phyloP scores from a whole-genome alignment of 2,888 invertebrate species.

The Physocephala rufipes region DNA sequence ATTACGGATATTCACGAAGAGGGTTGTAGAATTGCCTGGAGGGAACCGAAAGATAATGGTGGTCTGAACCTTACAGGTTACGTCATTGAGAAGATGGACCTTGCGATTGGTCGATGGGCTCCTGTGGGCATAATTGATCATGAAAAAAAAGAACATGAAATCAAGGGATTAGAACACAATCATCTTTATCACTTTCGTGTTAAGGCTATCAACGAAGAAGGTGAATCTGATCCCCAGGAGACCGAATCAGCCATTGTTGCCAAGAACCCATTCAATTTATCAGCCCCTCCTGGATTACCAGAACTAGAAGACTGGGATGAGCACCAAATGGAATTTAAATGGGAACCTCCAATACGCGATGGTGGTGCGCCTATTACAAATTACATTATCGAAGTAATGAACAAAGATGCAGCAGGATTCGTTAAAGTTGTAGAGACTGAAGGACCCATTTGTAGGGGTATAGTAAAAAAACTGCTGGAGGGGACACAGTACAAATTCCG shows the following conservation, averaged over 20 bases:
- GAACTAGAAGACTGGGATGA: slow-evolving; percentile 92
- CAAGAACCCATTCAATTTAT: slow-evolving; percentile 95
- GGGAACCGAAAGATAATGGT: slow-evolving; percentile 95
- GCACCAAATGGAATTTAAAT: slow-evolving; percentile 87
- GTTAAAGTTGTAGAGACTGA: slow-evolving; percentile 86
- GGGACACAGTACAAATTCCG: slow-evolving; percentile 97
- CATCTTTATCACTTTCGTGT: slow-evolving; percentile 98
- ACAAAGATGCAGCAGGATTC: slow-evolving; percentile 84
- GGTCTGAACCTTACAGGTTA: slow-evolving; percentile 91
- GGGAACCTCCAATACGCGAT: slow-evolving; percentile 89
- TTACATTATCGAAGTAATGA: slow-evolving; percentile 92
- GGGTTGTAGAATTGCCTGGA: slow-evolving; percentile 93
- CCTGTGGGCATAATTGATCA: slow-evolving; percentile 87
- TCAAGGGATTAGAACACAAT: slow-evolving; percentile 89
- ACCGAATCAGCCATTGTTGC: slow-evolving; percentile 89
- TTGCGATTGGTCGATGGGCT: slow-evolving; percentile 85
- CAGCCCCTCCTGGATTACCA: slow-evolving; percentile 88
- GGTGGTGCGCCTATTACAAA: slow-evolving; percentile 94
- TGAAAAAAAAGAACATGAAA: slow-evolving; percentile 81
- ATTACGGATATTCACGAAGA: slow-evolving; percentile 91
- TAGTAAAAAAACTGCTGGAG: slow-evolving; percentile 89
- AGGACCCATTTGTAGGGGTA: slow-evolving; percentile 85
- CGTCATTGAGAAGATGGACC: slow-evolving; percentile 94
- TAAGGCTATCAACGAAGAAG: slow-evolving; percentile 95
- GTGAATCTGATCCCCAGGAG: slow-evolving; percentile 94